Evolutionary conservation across 2,888 invertebrate species (phyloP).

Genomic region (Phania funesta): DNA sequence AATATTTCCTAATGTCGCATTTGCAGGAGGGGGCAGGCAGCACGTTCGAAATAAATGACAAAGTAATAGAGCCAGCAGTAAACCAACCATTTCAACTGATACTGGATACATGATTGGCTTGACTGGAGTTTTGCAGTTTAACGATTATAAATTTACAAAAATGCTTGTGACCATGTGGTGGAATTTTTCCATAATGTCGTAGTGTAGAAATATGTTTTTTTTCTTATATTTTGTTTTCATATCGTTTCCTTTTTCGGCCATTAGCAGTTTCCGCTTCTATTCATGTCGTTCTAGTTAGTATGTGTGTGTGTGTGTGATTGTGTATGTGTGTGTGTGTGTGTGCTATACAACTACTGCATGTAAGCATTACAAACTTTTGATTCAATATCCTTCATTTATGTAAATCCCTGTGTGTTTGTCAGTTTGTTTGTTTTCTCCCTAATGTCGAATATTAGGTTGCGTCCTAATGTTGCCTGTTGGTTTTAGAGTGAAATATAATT

Average conservation of each 20-base stretch:
- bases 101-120: constrained; percentile 54
- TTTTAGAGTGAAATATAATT: constrained; percentile 26
- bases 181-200: not conserved
- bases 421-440: not conserved
- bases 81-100: constrained; percentile 23
- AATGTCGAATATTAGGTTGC: not conserved
- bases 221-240: constrained; percentile 17
- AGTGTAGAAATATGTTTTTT: constrained; percentile 41
- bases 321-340: not conserved
- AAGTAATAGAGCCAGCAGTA: constrained; percentile 26
- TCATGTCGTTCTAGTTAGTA: not conserved
- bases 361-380: constrained; percentile 58
- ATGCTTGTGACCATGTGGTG: not conserved
- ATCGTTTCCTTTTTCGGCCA: constrained; percentile 51
- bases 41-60: constrained; percentile 3
- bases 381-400: constrained; percentile 41
- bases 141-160: constrained; percentile 4
- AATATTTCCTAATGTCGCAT: constrained; percentile 43
- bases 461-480: not conserved
- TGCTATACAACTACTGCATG: not conserved
- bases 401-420: not conserved
- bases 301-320: not conserved
- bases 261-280: constrained; percentile 35
- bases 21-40: not conserved
- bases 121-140: constrained; percentile 32